Conservation (phyloP, 1,140 invertebrate species). For the Apocrypta bakeri region DNA sequence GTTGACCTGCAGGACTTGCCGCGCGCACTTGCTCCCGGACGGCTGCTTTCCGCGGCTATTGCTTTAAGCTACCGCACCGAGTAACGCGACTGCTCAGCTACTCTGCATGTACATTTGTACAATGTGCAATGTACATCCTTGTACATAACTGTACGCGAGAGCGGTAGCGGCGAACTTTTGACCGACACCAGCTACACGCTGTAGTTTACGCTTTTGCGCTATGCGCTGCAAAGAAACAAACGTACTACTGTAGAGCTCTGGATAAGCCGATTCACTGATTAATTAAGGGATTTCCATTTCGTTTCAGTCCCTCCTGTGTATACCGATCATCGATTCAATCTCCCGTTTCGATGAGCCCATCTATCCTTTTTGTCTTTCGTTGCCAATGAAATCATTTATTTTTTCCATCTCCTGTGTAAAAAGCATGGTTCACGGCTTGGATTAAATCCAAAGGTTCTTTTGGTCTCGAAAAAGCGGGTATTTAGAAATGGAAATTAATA, state of each 20-base stretch:
- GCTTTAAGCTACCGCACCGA: slow-evolving; percentile 21
- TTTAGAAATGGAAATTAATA: background rate
- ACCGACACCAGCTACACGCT: background rate
- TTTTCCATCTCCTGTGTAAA: too few relatives aligned
- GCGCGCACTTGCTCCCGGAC: background rate
- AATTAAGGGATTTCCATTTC: slow-evolving; percentile 49
- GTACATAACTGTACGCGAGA: too few relatives aligned
- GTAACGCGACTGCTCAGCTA: too few relatives aligned
- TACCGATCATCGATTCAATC: too few relatives aligned
- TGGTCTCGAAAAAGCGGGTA: background rate
- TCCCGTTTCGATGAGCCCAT: slow-evolving; percentile 27
- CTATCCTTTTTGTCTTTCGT: background rate
- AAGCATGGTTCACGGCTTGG: background rate
- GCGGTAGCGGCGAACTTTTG: slow-evolving; percentile 10
- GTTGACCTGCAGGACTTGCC: background rate
- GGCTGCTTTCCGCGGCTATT: slow-evolving; percentile 19
- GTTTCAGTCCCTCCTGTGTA: slow-evolving; percentile 18
- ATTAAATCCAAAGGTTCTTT: background rate
- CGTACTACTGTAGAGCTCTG: background rate
- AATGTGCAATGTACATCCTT: background rate
- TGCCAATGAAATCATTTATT: too few relatives aligned
- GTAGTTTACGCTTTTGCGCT: background rate
- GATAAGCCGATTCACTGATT: slow-evolving; percentile 43
- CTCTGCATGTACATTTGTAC: background rate
- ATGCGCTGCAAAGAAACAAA: slow-evolving; percentile 20